Conservation (phyloP, 37 sponge, comb jelly and placozoan genomes). For the Bolinopsis microptera region DNA sequence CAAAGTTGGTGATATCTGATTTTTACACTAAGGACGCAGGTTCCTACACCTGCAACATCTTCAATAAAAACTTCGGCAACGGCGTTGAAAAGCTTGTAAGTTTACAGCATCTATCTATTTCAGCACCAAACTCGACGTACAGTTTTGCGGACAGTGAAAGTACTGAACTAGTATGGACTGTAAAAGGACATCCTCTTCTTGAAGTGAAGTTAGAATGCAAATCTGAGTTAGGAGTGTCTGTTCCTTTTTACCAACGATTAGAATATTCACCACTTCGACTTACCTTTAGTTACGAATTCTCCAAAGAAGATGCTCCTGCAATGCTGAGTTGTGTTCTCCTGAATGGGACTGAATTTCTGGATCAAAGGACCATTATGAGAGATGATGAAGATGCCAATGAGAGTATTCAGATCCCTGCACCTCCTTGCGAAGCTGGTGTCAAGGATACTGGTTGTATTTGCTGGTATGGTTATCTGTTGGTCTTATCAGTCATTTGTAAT, state of each 20-base stretch:
- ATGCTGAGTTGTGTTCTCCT: not conserved
- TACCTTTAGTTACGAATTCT: not conserved
- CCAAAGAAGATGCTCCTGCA: not conserved
- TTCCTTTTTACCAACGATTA: not conserved
- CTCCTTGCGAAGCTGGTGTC: no score
- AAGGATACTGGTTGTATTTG: no score
- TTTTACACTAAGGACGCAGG: not conserved
- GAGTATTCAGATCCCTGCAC: no score
- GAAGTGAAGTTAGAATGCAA: not conserved
- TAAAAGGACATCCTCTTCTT: not conserved
- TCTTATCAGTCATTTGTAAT: no score
- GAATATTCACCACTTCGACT: not conserved
- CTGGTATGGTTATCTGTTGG: no score
- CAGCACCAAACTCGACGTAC: not conserved
- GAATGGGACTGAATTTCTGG: not conserved
- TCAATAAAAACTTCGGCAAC: not conserved
- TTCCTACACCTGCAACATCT: not conserved
- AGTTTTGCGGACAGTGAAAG: not conserved
- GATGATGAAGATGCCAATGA: not conserved
- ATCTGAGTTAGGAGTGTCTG: not conserved
- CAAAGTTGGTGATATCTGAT: not conserved
- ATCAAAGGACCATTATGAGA: not conserved
- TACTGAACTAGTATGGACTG: not conserved
- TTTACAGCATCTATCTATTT: not conserved
- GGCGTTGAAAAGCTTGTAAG: not conserved